Conservation (phyloP, 2,888 invertebrate genomes). For the Harpalus rubripes region DNA sequence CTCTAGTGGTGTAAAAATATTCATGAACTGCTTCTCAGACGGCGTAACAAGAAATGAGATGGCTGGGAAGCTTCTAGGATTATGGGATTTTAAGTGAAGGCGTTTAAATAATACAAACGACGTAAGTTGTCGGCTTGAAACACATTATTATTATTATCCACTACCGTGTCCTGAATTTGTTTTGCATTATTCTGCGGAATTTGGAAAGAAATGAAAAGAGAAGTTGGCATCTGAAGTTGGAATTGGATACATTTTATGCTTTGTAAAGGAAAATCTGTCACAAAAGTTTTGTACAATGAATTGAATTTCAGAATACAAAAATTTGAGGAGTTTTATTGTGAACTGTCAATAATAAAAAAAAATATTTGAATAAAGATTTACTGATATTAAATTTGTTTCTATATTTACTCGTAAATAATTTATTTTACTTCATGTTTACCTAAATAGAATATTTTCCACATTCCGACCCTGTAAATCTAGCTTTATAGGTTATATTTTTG, state of each 20-base stretch:
- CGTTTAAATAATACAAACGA: slow-evolving; percentile 33
- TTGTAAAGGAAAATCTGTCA: background rate
- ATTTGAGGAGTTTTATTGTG: background rate
- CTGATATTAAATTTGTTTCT: background rate
- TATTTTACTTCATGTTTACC: too few species aligned
- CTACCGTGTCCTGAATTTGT: slow-evolving; percentile 10
- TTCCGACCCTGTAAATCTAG: too few species aligned
- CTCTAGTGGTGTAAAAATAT: slow-evolving; percentile 23
- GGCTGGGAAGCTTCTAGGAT: background rate
- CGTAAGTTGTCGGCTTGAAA: slow-evolving; percentile 24
- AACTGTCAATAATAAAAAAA: background rate
- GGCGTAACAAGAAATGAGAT: background rate
- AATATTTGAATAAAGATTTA: background rate
- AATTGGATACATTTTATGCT: slow-evolving; percentile 33
- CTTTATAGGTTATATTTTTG: too few species aligned
- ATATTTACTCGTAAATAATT: background rate
- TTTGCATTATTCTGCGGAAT: slow-evolving; percentile 36
- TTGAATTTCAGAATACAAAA: background rate
- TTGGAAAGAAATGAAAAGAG: slow-evolving; percentile 13
- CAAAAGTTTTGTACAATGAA: background rate
- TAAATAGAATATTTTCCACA: too few species aligned
- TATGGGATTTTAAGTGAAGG: slow-evolving; percentile 24
- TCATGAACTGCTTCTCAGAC: slow-evolving; percentile 3
- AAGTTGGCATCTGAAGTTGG: slow-evolving; percentile 6
- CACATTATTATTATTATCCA: slow-evolving; percentile 36